Evolutionary conservation across 1,140 invertebrate genomes (phyloP).

Genomic region (Monochamus saltuarius): DNA sequence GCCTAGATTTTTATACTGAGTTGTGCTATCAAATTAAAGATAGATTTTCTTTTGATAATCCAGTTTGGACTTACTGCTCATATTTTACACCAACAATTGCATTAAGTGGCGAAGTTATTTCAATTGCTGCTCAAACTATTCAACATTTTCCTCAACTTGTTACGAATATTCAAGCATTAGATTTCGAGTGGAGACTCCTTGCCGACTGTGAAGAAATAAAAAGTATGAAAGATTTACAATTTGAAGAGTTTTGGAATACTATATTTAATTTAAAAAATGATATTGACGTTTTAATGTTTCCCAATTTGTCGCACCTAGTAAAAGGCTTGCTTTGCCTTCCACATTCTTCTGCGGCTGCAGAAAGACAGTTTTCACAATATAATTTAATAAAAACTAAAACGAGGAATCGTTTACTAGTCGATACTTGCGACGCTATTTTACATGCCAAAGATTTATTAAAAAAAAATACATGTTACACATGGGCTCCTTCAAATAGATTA

Average conservation of each 20-base stretch:
- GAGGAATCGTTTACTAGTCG: slow-evolving; percentile 4
- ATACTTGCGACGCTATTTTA: slow-evolving; percentile 9
- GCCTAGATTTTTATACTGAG: not conserved
- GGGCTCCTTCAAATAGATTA: too few species aligned
- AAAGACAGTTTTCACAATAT: slow-evolving; percentile 15
- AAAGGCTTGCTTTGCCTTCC: slow-evolving; percentile 5
- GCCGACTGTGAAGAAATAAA: not conserved
- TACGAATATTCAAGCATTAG: not conserved
- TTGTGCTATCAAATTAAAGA: slow-evolving; percentile 1
- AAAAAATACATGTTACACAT: not conserved
- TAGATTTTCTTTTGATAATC: not conserved
- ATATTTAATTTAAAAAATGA: slow-evolving; percentile 14
- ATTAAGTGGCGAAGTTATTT: not conserved
- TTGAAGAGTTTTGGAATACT: slow-evolving; percentile 3
- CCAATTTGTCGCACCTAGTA: slow-evolving; percentile 5
- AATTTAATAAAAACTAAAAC: slow-evolving; percentile 19
- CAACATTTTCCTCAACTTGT: slow-evolving; percentile 4
- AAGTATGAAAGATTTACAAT: not conserved
- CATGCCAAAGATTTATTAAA: slow-evolving; percentile 6
- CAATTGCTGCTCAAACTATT: not conserved
- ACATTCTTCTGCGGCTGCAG: slow-evolving; percentile 18
- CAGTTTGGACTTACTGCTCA: not conserved
- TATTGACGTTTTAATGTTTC: slow-evolving; percentile 9
- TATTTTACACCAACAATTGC: not conserved
- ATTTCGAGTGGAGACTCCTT: not conserved